Conservation (phyloP, 2,888 invertebrate genomes). For the Gandaritis pyraliata region DNA sequence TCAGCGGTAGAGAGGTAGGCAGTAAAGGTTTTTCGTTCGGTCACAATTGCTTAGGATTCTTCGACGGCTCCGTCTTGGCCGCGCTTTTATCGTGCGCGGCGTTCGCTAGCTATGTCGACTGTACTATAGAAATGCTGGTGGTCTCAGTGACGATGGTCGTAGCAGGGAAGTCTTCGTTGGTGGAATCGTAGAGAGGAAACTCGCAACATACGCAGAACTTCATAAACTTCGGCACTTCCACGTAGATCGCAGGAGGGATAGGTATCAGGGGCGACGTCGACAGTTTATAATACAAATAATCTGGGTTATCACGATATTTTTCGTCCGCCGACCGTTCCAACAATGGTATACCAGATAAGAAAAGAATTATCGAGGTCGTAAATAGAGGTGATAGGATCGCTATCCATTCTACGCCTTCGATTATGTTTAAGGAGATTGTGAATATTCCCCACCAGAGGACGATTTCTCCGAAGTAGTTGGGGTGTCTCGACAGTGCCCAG, state of each 20-base stretch:
- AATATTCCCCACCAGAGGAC: conserved; percentile 97
- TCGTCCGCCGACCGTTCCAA: conserved; percentile 95
- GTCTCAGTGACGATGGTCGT: conserved; percentile 87
- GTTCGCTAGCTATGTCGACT: conserved; percentile 88
- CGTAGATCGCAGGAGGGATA: conserved; percentile 93
- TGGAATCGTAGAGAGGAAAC: conserved; percentile 93
- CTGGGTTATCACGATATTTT: conserved; percentile 93
- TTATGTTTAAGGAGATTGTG: conserved; percentile 93
- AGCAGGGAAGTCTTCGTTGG: conserved; percentile 86
- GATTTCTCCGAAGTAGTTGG: conserved; percentile 97
- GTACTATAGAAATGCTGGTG: conserved; percentile 88
- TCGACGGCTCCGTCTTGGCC: conserved; percentile 63
- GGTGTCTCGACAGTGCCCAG: conserved; percentile 95
- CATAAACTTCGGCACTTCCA: conserved; percentile 92
- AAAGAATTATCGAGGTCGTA: conserved; percentile 93
- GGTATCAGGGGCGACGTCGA: conserved; percentile 96
- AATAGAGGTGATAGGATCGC: conserved; percentile 94
- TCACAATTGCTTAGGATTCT: conserved; percentile 79
- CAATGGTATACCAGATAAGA: conserved; percentile 95
- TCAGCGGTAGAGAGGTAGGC: conserved; percentile 77
- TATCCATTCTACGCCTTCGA: conserved; percentile 93
- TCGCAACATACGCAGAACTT: conserved; percentile 95
- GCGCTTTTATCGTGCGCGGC: conserved; percentile 76
- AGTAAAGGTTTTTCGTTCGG: conserved; percentile 71
- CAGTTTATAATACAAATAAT: conserved; percentile 94